A percentile compares a stretch with the other conserved stretches of the same genome.
phyloP scores from a whole-genome alignment of 1,140 invertebrate species.

The Papilio aristodemus region DNA sequence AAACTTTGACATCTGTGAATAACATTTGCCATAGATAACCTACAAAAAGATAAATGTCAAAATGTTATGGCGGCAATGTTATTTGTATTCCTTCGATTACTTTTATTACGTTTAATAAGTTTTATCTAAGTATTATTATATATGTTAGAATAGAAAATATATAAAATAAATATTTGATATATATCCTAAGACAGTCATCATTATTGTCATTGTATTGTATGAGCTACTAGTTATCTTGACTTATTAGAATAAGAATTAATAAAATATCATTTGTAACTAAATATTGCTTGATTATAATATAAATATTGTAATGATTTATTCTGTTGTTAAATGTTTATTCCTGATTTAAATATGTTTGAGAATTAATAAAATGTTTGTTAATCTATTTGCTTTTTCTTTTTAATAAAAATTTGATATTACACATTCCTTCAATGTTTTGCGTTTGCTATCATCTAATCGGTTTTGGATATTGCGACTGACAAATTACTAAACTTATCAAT shows the following conservation, averaged over 20 bases:
- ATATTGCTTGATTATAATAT: neutral
- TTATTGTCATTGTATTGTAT: constrained; percentile 21
- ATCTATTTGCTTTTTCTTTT: neutral
- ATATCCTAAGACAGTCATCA: constrained; percentile 25
- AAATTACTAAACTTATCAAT: too few relatives aligned
- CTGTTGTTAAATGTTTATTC: constrained; percentile 49
- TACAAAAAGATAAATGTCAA: constrained; percentile 3
- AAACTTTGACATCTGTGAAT: neutral
- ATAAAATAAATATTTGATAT: neutral
- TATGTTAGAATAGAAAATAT: neutral
- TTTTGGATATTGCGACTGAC: too few relatives aligned
- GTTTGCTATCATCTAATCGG: too few relatives aligned
- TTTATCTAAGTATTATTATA: too few relatives aligned
- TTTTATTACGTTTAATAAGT: neutral
- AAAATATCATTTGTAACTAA: neutral
- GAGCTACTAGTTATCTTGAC: neutral
- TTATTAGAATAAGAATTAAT: constrained; percentile 5
- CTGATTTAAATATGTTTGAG: constrained; percentile 45
- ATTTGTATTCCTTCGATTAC: neutral
- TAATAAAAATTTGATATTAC: too few relatives aligned
- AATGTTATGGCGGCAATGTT: constrained; percentile 10
- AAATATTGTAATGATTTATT: constrained; percentile 37
- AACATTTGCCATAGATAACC: constrained; percentile 12
- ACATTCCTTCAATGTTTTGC: too few relatives aligned
- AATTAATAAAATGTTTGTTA: constrained; percentile 52